Percentiles rank a stretch among this genome's conserved stretches.
Evolutionary conservation across 2,797 vertebrate genomes (phyloP).

Genomic region (Coreius guichenoti): DNA sequence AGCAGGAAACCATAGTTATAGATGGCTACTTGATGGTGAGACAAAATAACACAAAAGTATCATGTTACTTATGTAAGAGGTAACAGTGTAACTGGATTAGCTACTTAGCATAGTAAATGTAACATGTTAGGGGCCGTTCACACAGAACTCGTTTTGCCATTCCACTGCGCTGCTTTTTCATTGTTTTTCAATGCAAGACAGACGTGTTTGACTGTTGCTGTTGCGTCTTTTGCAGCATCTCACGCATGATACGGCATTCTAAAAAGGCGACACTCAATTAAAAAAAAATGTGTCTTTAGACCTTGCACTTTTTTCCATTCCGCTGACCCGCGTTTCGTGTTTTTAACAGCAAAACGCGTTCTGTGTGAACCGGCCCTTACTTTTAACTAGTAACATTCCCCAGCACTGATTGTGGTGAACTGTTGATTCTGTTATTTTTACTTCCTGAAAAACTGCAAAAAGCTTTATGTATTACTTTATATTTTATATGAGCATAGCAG

Average conservation of each 20-base stretch:
- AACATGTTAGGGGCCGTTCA: neutral
- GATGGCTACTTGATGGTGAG: neutral
- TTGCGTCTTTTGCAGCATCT: neutral
- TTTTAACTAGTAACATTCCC: slow-evolving; percentile 12
- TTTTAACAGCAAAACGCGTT: neutral
- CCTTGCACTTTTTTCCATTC: neutral
- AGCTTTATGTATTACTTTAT: slow-evolving; percentile 9
- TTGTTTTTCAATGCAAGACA: neutral
- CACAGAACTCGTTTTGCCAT: neutral
- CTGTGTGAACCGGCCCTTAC: neutral
- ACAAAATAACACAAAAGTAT: neutral
- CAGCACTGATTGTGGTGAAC: slow-evolving; percentile 42
- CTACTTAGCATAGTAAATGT: neutral
- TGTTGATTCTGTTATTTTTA: slow-evolving; percentile 32
- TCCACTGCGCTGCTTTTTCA: neutral
- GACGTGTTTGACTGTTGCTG: neutral
- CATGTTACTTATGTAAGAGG: neutral
- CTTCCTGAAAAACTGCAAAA: slow-evolving; percentile 13
- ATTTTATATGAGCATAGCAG: slow-evolving; percentile 9
- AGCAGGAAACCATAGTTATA: neutral
- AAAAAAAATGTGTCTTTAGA: neutral
- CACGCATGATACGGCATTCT: neutral
- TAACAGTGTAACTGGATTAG: neutral
- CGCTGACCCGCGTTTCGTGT: neutral
- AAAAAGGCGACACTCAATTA: neutral